Evolutionary conservation across 2,797 vertebrate genomes (phyloP), one percentile per base, ranked within the genome.

Genomic region (Hyperoplus lanceolatus): DNA sequence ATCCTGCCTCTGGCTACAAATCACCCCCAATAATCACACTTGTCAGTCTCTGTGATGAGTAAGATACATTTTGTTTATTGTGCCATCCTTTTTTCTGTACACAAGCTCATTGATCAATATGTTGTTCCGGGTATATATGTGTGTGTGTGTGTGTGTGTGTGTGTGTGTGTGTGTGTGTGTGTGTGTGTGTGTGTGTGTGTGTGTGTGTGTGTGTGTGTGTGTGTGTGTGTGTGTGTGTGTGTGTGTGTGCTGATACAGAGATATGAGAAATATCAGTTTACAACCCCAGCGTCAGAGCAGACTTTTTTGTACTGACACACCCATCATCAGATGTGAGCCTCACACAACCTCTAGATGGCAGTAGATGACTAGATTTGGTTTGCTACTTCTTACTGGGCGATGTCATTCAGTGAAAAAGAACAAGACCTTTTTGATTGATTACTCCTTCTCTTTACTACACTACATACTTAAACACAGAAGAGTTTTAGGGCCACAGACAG

Each of bases 331-430:
- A 70, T 29, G 13, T 0, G 6, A 46, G 16, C 14, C 1, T 11
- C 3, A 4, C 0, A 5, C 4, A 1, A 4, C 90, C 95, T 90
- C 92, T 92, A 94, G 94, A 87, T 92, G 94, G 94, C 92, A 93
- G 87, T 90, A 86, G 63, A 88, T 16, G 50, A 85, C 86, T 79
- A 80, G 57, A 50, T 42, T 82, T 75, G 10, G 12, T 29, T 3
- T 29, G 21, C 21, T 29, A 29, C 29, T 29, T 29, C 3, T 29
- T 29, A 62, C 38, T 55, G 13, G 11, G 6, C 2, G n/a, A 7
- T 42, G 13, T 12, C 0, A 73, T 68, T 82, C 66, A 70, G 46
- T 81, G 69, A 54, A 69, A 77, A 72, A 77, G 49, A 73, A 59
- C 16, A 59, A n/a, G 1, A n/a, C 7, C 39, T 69, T 72, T 58